Conservation (phyloP, 2,113 vertebrate genomes). For the Chloebia gouldiae region DNA sequence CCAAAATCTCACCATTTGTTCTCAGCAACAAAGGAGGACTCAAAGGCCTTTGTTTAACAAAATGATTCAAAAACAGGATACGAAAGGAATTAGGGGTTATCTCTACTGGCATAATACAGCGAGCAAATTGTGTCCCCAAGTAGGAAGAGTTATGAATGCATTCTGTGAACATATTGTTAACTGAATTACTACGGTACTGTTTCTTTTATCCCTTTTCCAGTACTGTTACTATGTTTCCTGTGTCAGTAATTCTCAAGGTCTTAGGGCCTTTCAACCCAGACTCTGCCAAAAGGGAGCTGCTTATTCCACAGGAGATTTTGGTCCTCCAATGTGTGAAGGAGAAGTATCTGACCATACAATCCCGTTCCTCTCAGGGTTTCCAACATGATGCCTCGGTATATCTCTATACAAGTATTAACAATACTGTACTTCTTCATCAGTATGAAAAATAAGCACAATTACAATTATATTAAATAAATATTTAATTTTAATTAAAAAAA, state of each 20-base stretch:
- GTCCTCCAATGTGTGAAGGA: neutral
- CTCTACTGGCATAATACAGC: slow-evolving; percentile 60
- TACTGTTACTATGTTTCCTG: slow-evolving; percentile 28
- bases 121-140: slow-evolving; percentile 63
- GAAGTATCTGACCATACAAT: neutral
- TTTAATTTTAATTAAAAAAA: neutral
- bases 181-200: slow-evolving; percentile 58
- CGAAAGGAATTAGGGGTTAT: slow-evolving; percentile 73
- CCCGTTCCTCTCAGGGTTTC: neutral
- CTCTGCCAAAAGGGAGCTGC: neutral
- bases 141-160: slow-evolving; percentile 51
- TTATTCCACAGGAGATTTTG: neutral
- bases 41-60: slow-evolving; percentile 77
- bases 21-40: slow-evolving; percentile 74
- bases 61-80: slow-evolving; percentile 76
- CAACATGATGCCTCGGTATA: neutral
- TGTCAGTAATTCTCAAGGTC: slow-evolving; percentile 43
- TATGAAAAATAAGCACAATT: neutral
- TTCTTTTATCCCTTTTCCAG: slow-evolving; percentile 53
- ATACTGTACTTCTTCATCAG: neutral
- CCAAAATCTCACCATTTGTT: slow-evolving; percentile 77
- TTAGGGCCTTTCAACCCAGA: neutral
- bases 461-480: neutral
- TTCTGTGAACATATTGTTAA: slow-evolving; percentile 50
- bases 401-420: neutral